phyloP scores from a whole-genome alignment of 1,140 invertebrate species.

The Ylistrum balloti region DNA sequence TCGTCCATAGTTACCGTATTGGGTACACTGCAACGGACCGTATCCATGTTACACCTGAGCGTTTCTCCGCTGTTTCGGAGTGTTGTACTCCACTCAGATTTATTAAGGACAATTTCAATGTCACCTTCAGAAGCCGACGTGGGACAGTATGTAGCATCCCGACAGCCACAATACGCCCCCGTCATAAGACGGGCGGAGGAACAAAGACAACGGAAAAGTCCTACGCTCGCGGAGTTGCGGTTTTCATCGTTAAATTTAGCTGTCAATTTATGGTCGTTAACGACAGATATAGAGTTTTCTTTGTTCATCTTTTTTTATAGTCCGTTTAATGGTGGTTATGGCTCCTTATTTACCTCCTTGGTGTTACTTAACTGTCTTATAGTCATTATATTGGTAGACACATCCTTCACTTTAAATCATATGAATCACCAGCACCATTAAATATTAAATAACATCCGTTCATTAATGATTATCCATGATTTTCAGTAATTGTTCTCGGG shows the following conservation, averaged over 20 bases:
- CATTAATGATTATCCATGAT: not conserved
- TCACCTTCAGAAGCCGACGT: not conserved
- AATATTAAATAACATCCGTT: not conserved
- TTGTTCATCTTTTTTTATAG: not conserved
- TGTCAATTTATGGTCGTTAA: not conserved
- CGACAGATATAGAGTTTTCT: not conserved
- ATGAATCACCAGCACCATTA: not conserved
- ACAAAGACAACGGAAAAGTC: not conserved
- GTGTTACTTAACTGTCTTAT: too few species aligned
- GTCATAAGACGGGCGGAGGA: not conserved
- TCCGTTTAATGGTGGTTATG: not conserved
- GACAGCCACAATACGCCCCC: constrained; percentile 4
- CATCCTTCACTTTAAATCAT: not conserved
- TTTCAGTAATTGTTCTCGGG: not conserved
- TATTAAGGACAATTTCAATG: not conserved
- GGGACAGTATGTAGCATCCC: not conserved
- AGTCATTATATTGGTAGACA: too few species aligned
- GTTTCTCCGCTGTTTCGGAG: too few species aligned
- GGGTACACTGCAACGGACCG: not conserved
- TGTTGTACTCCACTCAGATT: not conserved
- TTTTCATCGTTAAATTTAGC: not conserved
- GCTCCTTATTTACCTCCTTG: too few species aligned
- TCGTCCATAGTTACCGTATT: not conserved
- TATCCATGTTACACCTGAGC: not conserved
- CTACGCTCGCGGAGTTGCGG: not conserved